Evolutionary conservation across 2,888 invertebrate species (phyloP), one percentile per base, ranked within the genome.

Genomic region (Pollenia angustigena): DNA sequence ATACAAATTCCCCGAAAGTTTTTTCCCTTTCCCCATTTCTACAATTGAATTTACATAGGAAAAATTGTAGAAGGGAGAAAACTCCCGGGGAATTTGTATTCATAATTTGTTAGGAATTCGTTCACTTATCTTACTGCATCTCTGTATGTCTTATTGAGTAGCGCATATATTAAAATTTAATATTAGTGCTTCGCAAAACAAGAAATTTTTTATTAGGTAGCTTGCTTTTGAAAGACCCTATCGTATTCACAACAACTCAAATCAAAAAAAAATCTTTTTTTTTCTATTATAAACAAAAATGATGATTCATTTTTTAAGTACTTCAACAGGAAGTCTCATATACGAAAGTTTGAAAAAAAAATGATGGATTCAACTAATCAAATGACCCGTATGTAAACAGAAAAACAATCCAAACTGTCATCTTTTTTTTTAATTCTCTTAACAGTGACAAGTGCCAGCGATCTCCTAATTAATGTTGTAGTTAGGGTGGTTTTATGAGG

Each of bases 291-390:
- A 69, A 79, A 48, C 50, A 44, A 46, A 11, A 52, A 52, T 82
- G 81, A 68, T 82, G 81, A 75, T 48, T 75, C 68, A 75, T 16
- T 52, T 0, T 60, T 23, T 4, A 75, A 82, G 75, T 82, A 82
- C 44, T 54, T 82, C 32, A 72, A 78, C 83, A 66, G 83, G 83
- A 83, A 83, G 64, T 83, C 78, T 58, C 72, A 80, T n/a, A 50
- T 50, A 60, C 52, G 54, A 7, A 64, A 12, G 40, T 81, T 64
- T 80, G 6, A 58, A 42, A 64, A 46, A 75, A 75, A 44, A 68
- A 54, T 69, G 75, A 75, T 75, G 75, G 32, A 82, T 69, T 75
- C 32, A 32, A 66, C 50, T 82, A 76, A 54, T 76, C 82, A 82
- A 64, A 82, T 76, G 52, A 48, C 82, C 82, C 82, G 69, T 42